Evolutionary conservation across 2,797 vertebrate species (phyloP).

Genomic region (Steatocranus sp.): DNA sequence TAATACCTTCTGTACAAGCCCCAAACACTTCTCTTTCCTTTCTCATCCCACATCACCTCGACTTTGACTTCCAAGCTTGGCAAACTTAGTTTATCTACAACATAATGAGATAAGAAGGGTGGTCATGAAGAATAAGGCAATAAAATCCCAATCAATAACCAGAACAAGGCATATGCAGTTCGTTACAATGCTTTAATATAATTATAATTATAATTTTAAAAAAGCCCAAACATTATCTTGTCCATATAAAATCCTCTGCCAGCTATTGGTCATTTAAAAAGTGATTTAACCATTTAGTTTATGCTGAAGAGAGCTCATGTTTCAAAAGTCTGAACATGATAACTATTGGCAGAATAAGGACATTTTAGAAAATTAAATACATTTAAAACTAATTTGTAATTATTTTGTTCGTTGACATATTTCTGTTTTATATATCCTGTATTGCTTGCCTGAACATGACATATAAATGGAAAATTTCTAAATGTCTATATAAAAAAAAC

Average conservation of each 20-base stretch:
- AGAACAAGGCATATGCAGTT: background rate
- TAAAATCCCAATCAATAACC: background rate
- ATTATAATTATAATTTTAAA: background rate
- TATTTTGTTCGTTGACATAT: fast-evolving
- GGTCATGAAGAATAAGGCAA: background rate
- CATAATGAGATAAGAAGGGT: background rate
- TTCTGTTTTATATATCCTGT: background rate
- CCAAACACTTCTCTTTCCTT: constrained; percentile 36
- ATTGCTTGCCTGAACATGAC: background rate
- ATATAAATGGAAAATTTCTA: background rate
- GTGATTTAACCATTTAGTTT: fast-evolving
- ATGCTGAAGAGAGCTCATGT: background rate
- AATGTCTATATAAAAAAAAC: background rate
- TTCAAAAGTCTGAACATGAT: background rate
- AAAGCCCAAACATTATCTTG: background rate
- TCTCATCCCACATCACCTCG: constrained; percentile 32
- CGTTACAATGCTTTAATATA: fast-evolving
- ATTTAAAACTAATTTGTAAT: background rate
- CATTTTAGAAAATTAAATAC: background rate
- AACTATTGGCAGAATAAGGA: background rate
- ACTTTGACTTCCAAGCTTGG: constrained; percentile 11
- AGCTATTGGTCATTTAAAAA: background rate
- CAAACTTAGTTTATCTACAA: constrained; percentile 7
- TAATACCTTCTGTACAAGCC: constrained; percentile 58
- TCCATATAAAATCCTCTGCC: background rate